Evolutionary conservation across 2,797 vertebrate species (phyloP).

Genomic region (Gouania willdenowi): DNA sequence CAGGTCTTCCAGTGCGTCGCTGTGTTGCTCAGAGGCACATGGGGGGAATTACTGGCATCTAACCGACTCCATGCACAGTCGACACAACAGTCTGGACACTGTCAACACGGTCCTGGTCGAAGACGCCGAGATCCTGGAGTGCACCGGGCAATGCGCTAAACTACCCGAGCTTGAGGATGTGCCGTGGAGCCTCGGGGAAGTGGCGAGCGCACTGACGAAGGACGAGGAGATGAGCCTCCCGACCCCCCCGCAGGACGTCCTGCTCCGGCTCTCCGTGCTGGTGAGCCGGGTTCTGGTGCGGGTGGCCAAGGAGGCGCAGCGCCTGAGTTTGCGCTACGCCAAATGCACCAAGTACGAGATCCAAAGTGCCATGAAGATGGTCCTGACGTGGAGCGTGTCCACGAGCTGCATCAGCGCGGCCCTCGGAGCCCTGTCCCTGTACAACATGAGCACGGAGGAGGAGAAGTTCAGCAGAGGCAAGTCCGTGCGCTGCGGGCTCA

Average conservation of each 20-base stretch:
- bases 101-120: conserved; percentile 96
- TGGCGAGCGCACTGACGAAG: conserved; percentile 83
- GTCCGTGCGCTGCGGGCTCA: conserved; percentile 88
- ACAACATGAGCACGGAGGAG: conserved; percentile 93
- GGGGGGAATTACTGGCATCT: conserved; percentile 85
- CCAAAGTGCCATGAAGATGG: conserved; percentile 90
- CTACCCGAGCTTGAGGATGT: conserved; percentile 98
- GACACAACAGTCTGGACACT: conserved; percentile 96
- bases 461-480: conserved; percentile 92
- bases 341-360: conserved; percentile 96
- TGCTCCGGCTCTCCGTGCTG: conserved; percentile 84
- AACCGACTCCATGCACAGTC: conserved; percentile 95
- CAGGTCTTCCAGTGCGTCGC: conserved; percentile 94
- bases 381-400: conserved; percentile 88
- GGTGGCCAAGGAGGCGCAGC: conserved; percentile 89
- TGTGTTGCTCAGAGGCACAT: conserved; percentile 94
- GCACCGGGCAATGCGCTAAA: conserved; percentile 88
- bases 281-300: conserved; percentile 88
- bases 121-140: conserved; percentile 96
- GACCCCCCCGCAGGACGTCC: conserved; percentile 77
- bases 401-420: conserved; percentile 83
- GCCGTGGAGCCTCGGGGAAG: conserved; percentile 94
- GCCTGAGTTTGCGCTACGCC: conserved; percentile 91
- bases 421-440: conserved; percentile 87
- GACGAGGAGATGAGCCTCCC: conserved; percentile 72